Conservation (phyloP, 2,888 invertebrate genomes). For the Hymenopus coronatus region DNA sequence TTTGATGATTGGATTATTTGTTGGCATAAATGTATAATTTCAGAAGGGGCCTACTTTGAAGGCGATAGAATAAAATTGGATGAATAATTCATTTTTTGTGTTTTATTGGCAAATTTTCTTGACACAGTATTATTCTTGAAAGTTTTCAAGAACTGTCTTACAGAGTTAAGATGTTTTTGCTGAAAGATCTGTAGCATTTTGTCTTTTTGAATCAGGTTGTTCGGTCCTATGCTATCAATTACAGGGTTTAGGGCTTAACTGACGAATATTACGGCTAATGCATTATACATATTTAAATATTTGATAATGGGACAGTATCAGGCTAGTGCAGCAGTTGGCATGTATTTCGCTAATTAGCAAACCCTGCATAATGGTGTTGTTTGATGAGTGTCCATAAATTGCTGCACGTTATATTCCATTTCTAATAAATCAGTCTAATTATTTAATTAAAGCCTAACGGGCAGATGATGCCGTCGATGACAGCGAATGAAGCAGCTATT, state of each 20-base stretch:
- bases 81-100: too few relatives aligned
- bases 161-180: too few relatives aligned
- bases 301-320: neutral
- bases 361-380: neutral
- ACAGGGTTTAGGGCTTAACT: neutral
- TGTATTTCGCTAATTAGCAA: neutral
- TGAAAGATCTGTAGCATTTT: too few relatives aligned
- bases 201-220: too few relatives aligned
- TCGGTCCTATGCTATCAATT: neutral
- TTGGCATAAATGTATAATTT: too few relatives aligned
- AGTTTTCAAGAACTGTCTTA: too few relatives aligned
- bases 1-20: too few relatives aligned
- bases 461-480: neutral
- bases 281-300: neutral
- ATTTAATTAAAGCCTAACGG: neutral
- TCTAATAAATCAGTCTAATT: neutral
- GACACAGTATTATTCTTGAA: too few relatives aligned
- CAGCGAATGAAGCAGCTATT: neutral
- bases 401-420: neutral
- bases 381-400: neutral
- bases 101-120: too few relatives aligned
- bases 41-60: too few relatives aligned
- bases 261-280: neutral
- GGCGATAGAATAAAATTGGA: too few relatives aligned
- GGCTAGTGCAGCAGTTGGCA: neutral